Conservation (phyloP, 2,888 invertebrate species). For the Meloe dianella region DNA sequence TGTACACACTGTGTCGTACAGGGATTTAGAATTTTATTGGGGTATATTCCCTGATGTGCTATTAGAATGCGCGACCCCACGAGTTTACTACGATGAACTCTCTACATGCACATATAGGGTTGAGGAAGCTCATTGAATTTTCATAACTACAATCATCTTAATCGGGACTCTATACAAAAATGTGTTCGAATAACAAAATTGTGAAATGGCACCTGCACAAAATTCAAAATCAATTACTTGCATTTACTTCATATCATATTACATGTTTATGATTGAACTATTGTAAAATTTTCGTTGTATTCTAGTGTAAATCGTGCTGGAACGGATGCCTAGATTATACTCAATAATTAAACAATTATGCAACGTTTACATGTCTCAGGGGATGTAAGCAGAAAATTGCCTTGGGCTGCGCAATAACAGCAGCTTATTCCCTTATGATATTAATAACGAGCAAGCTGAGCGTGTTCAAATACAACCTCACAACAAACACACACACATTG, state of each 20-base stretch:
- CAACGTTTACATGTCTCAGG: conserved; percentile 58
- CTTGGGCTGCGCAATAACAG: conserved; percentile 59
- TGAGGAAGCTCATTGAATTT: conserved; percentile 44
- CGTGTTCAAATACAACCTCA: conserved; percentile 13
- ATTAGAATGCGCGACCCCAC: conserved; percentile 45
- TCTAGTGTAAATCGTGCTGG: conserved; percentile 42
- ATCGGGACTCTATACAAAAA: too few relatives aligned
- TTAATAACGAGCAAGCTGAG: conserved; percentile 54
- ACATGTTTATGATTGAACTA: background rate
- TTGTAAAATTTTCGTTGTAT: conserved; percentile 40
- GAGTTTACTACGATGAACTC: conserved; percentile 39
- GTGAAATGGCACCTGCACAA: background rate
- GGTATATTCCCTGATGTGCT: conserved; percentile 53
- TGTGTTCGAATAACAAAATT: too few relatives aligned
- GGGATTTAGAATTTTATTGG: conserved; percentile 54
- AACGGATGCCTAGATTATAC: conserved; percentile 57
- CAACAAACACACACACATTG: background rate
- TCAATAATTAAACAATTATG: conserved; percentile 62
- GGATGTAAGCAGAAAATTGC: conserved; percentile 57
- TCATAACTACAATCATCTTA: too few relatives aligned
- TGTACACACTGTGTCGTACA: conserved; percentile 42
- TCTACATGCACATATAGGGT: conserved; percentile 40
- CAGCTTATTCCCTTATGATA: conserved; percentile 61
- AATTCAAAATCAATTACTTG: too few relatives aligned
- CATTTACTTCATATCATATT: too few relatives aligned